A percentile compares a stretch with the other conserved stretches of the same genome.
phyloP scores from a whole-genome alignment of 2,888 invertebrate genomes.

The Hofmannophila pseudospretella region DNA sequence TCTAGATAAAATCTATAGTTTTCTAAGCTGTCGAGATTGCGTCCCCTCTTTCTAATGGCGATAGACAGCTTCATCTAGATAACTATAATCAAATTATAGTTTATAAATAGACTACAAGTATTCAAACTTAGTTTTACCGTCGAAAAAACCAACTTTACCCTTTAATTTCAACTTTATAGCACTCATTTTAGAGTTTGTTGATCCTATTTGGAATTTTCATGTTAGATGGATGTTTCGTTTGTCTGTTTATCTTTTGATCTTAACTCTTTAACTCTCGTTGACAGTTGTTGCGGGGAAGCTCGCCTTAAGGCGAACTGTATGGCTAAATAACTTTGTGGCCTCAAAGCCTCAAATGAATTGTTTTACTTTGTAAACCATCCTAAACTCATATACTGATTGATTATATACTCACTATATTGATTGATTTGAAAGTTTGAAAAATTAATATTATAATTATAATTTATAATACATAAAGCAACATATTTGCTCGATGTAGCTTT shows the following conservation, averaged over 20 bases:
- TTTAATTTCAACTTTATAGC: conserved; percentile 12
- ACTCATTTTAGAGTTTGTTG: conserved; percentile 5
- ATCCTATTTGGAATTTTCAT: conserved; percentile 1
- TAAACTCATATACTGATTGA: too few relatives aligned
- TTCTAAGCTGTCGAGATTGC: conserved; percentile 48
- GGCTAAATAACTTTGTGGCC: too few relatives aligned
- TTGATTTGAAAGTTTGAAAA: too few relatives aligned
- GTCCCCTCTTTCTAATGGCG: conserved; percentile 36
- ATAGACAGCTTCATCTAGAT: conserved; percentile 71
- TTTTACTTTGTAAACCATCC: too few relatives aligned
- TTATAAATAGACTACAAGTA: conserved; percentile 27
- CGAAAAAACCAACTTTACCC: not conserved
- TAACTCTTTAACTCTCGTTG: conserved; percentile 34
- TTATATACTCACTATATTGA: too few relatives aligned
- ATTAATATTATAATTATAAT: too few relatives aligned
- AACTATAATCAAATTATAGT: conserved; percentile 56
- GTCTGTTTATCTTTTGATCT: conserved; percentile 36
- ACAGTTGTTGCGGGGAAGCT: conserved; percentile 42
- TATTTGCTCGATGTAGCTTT: too few relatives aligned
- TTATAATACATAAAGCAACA: too few relatives aligned
- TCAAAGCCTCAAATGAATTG: too few relatives aligned
- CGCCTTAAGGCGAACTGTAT: conserved; percentile 40
- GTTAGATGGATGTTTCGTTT: conserved; percentile 1
- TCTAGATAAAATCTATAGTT: too few relatives aligned
- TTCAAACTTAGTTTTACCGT: conserved; percentile 11